A percentile compares a stretch with the other conserved stretches of the same genome.
phyloP scores from a whole-genome alignment of 1,140 invertebrate genomes.

The Drosophila pseudoananassae region DNA sequence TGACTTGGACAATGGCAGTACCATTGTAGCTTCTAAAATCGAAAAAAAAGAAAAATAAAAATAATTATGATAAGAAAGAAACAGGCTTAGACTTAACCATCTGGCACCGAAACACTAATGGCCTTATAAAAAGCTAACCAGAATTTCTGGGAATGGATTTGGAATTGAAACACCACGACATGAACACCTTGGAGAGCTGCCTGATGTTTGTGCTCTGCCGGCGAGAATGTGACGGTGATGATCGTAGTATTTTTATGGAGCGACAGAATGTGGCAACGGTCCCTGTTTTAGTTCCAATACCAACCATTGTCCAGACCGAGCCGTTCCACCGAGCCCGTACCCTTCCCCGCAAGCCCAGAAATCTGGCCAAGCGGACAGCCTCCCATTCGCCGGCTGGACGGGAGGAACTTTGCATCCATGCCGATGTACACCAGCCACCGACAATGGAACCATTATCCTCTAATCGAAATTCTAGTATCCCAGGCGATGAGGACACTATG shows the following conservation, averaged over 20 bases:
- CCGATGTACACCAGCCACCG: constrained; percentile 44
- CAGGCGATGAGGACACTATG: constrained; percentile 45
- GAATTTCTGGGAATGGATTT: neutral
- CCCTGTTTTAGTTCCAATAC: neutral
- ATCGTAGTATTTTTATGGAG: constrained; percentile 39
- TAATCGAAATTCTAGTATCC: constrained; percentile 34
- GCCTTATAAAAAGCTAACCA: constrained; percentile 10
- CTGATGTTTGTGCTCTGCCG: constrained; percentile 34
- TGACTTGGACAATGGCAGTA: neutral
- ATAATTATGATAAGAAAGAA: neutral
- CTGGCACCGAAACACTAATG: neutral
- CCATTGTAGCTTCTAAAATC: neutral
- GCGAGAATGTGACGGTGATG: constrained; percentile 17
- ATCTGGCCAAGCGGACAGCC: neutral
- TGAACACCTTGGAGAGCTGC: constrained; percentile 44
- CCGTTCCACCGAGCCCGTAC: neutral
- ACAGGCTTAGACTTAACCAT: neutral
- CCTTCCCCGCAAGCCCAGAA: neutral
- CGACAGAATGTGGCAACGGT: constrained; percentile 13
- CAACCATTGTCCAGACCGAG: neutral
- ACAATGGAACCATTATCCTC: neutral
- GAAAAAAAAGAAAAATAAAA: no score
- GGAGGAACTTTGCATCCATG: constrained; percentile 35
- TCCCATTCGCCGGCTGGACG: constrained; percentile 58
- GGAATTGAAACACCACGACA: neutral